These are phyloP conservation scores for Pristionchus entomophagus DNA, from an alignment of 2,888 invertebrate species.

Conservation along the genomic window DNA sequence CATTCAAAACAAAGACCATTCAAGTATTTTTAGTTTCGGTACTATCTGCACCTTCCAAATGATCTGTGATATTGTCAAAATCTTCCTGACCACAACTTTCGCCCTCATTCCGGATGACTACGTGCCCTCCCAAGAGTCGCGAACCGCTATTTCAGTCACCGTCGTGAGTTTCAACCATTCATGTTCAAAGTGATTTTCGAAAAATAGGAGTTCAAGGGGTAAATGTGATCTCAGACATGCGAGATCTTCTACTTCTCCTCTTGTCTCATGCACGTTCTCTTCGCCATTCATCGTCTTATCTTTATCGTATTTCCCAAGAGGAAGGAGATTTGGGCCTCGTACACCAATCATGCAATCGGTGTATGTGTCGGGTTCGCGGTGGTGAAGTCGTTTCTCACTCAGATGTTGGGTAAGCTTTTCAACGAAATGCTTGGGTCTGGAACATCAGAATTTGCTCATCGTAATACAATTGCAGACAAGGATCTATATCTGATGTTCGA, in stretches of 20 bases:
- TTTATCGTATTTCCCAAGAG: background rate
- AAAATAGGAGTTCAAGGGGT: too few species aligned
- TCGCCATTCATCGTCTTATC: conserved; percentile 19
- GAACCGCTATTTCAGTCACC: background rate
- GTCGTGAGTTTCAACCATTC: background rate
- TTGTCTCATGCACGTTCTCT: background rate
- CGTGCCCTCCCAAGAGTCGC: background rate
- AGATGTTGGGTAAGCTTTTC: background rate
- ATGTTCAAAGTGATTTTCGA: background rate
- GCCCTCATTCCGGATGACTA: background rate
- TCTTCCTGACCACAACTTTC: background rate
- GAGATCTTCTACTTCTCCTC: conserved; percentile 22
- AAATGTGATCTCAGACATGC: background rate
- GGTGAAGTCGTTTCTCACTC: background rate
- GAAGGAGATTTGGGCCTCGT: background rate
- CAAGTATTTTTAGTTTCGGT: background rate
- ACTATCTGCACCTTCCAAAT: conserved; percentile 1
- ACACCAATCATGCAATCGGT: background rate
- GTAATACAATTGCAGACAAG: background rate
- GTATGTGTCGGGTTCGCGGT: background rate
- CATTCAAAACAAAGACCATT: too few species aligned
- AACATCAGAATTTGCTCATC: too few species aligned
- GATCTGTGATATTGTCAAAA: background rate
- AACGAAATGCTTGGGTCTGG: too few species aligned
- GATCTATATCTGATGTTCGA: background rate